phyloP scores from a whole-genome alignment of 2,888 invertebrate species.

The Stenurella melanura region DNA sequence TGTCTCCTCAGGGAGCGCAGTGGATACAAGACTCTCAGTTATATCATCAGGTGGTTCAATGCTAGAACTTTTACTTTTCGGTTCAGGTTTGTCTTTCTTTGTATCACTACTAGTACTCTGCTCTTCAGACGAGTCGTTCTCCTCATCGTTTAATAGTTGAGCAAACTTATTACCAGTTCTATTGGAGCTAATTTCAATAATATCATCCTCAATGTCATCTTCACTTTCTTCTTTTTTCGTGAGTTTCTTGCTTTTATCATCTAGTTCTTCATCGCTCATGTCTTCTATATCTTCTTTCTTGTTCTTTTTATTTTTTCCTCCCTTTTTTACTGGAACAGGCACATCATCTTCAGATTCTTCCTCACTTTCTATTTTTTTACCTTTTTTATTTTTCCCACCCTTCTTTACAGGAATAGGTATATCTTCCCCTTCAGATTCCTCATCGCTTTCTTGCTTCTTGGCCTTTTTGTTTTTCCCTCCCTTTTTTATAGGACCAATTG shows the following conservation, averaged over 20 bases:
- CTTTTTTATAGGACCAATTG: conserved; percentile 44
- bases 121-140: conserved; percentile 35
- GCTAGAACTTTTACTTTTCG: neutral
- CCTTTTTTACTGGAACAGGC: conserved; percentile 42
- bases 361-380: conserved; percentile 25
- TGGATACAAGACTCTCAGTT: conserved; percentile 48
- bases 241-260: conserved; percentile 27
- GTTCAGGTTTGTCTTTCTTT: conserved; percentile 44
- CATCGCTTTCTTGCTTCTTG: conserved; percentile 20
- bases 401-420: conserved; percentile 46
- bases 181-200: conserved; percentile 35
- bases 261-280: conserved; percentile 27
- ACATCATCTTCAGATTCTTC: conserved; percentile 40
- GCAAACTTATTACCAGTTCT: conserved; percentile 49
- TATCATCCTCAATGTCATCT: conserved; percentile 30
- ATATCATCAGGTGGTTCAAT: conserved; percentile 42
- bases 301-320: conserved; percentile 3
- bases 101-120: conserved; percentile 42
- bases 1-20: conserved; percentile 48
- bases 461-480: conserved; percentile 38
- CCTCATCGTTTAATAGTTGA: conserved; percentile 39
- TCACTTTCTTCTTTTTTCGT: conserved; percentile 1
- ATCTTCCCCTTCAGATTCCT: conserved; percentile 43
- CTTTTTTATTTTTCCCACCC: conserved; percentile 38
- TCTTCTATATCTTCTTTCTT: conserved; percentile 40